Percentiles rank a stretch among this genome's conserved stretches.
Conservation (phyloP, 2,888 invertebrate species). For the Ischnus inquisitorius region DNA sequence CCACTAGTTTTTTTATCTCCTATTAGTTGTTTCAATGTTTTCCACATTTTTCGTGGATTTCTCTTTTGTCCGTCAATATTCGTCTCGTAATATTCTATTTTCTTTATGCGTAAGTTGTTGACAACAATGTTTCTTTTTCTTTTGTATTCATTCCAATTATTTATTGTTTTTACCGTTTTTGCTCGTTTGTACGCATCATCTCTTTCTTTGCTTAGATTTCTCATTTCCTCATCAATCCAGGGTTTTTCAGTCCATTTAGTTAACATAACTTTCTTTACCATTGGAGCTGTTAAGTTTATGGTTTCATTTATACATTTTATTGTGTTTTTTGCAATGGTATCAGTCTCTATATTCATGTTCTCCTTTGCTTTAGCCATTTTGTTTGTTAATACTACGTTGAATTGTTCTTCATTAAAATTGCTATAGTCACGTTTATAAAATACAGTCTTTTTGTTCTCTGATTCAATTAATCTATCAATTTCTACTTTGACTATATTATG, state of each 20-base stretch:
- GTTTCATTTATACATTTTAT: not conserved
- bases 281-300: constrained; percentile 26
- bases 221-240: constrained; percentile 33
- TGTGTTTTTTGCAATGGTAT: too few relatives aligned
- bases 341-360: too few relatives aligned
- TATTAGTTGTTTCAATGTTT: constrained; percentile 33
- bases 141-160: constrained; percentile 23
- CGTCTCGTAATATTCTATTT: constrained; percentile 40
- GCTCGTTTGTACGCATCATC: constrained; percentile 33
- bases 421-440: constrained; percentile 31
- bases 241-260: constrained; percentile 36
- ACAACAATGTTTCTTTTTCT: constrained; percentile 28
- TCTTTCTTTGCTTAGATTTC: constrained; percentile 7
- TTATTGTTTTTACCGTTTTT: not conserved
- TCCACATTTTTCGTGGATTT: constrained; percentile 44
- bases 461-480: not conserved
- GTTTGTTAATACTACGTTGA: not conserved
- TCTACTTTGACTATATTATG: constrained; percentile 45
- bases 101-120: constrained; percentile 16
- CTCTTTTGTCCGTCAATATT: constrained; percentile 35
- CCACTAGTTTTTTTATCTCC: constrained; percentile 41
- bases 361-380: too few relatives aligned
- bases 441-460: too few relatives aligned
- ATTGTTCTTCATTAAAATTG: constrained; percentile 16
- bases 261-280: constrained; percentile 10